Conservation (phyloP, 2,797 vertebrate genomes). For the Acropternis orthonyx region DNA sequence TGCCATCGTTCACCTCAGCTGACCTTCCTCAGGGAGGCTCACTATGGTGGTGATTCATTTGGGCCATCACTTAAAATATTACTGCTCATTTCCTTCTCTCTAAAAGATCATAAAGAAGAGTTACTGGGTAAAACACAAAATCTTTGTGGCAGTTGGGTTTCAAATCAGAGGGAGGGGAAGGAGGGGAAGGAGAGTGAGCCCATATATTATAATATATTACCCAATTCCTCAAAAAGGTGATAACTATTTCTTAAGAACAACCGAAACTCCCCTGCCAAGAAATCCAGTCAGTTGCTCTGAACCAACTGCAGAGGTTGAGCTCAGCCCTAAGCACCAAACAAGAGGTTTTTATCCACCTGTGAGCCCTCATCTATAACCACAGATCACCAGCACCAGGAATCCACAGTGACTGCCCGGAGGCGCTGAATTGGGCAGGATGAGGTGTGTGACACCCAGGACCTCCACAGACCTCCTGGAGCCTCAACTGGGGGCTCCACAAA, state of each 20-base stretch:
- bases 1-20: neutral
- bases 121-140: neutral
- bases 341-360: neutral
- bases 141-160: neutral
- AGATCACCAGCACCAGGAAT: too few species aligned
- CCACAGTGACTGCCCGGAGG: neutral
- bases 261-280: neutral
- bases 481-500: fast-evolving
- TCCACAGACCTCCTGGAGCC: neutral
- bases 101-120: neutral
- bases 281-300: neutral
- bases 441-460: neutral
- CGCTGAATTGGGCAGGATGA: neutral
- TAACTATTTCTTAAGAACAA: neutral
- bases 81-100: neutral
- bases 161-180: neutral
- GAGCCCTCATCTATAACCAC: neutral
- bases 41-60: neutral
- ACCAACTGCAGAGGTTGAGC: neutral
- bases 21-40: neutral
- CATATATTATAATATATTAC: neutral
- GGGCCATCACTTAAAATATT: neutral
- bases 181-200: neutral
- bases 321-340: neutral
- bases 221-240: neutral